phyloP scores from a whole-genome alignment of 2,113 vertebrate species.

The Hemiprocne comata region DNA sequence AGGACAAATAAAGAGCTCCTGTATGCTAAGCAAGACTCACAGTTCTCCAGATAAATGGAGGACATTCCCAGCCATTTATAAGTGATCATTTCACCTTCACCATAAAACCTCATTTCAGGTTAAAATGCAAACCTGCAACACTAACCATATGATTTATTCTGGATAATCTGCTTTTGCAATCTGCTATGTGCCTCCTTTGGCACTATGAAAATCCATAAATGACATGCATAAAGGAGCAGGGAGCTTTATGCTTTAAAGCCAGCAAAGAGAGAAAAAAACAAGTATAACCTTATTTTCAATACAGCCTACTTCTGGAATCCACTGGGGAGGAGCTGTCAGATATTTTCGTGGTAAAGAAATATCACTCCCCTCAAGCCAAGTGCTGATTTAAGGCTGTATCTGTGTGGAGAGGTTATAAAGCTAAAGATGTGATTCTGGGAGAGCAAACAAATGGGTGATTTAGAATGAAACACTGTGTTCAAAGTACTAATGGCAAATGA shows the following conservation, averaged over 20 bases:
- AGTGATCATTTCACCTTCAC: neutral
- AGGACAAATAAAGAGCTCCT: neutral
- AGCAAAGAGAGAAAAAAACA: neutral
- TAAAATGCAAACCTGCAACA: neutral
- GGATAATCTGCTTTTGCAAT: neutral
- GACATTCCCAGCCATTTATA: neutral
- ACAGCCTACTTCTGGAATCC: neutral
- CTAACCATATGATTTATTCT: neutral
- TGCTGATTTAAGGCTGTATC: neutral
- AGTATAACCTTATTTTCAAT: neutral
- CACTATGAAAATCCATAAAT: neutral
- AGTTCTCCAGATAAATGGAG: neutral
- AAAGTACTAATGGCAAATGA: neutral
- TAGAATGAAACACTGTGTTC: neutral
- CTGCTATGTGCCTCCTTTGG: neutral
- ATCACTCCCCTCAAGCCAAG: conserved; percentile 15
- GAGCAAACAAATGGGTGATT: neutral
- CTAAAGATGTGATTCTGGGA: neutral
- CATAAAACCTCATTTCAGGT: neutral
- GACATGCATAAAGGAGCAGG: neutral
- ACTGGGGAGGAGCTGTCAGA: neutral
- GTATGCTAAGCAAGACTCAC: neutral
- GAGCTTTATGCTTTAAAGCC: neutral
- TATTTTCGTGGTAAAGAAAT: conserved; percentile 37
- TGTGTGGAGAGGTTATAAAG: conserved; percentile 6